Percentiles rank a stretch among this genome's conserved stretches.
Evolutionary conservation across 2,797 vertebrate species (phyloP).

Genomic region (Dallia pectoralis): DNA sequence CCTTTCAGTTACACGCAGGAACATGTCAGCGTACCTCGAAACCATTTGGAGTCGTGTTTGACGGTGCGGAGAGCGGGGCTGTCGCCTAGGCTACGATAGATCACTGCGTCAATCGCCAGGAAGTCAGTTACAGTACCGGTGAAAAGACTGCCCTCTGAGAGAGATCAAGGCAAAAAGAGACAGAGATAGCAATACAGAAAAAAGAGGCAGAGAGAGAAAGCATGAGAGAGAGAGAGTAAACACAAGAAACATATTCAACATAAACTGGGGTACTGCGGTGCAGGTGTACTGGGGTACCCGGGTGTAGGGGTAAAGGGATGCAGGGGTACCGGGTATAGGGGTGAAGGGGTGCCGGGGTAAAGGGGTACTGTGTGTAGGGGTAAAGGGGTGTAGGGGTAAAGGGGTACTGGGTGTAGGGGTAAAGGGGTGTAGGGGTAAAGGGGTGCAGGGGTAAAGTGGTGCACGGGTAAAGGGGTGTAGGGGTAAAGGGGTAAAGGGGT

Average conservation of each 20-base stretch:
- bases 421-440: no score
- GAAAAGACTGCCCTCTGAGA: slow-evolving; percentile 91
- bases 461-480: no score
- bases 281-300: no score
- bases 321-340: no score
- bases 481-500: no score
- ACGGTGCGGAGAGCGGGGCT: slow-evolving; percentile 91
- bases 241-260: not conserved
- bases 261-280: no score
- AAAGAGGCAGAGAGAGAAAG: not conserved
- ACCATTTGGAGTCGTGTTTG: slow-evolving; percentile 98
- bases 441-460: no score
- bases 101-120: slow-evolving; percentile 94
- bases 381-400: no score
- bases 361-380: no score
- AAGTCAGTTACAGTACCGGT: slow-evolving; percentile 96
- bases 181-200: not conserved
- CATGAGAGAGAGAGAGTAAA: not conserved
- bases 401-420: no score
- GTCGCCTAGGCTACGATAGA: slow-evolving; percentile 94
- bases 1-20: not conserved
- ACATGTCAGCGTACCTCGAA: slow-evolving; percentile 81
- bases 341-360: no score
- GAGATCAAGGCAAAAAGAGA: slow-evolving; percentile 26
- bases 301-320: no score